phyloP scores from a whole-genome alignment of 2,797 vertebrate genomes.

The Valencia hispanica region DNA sequence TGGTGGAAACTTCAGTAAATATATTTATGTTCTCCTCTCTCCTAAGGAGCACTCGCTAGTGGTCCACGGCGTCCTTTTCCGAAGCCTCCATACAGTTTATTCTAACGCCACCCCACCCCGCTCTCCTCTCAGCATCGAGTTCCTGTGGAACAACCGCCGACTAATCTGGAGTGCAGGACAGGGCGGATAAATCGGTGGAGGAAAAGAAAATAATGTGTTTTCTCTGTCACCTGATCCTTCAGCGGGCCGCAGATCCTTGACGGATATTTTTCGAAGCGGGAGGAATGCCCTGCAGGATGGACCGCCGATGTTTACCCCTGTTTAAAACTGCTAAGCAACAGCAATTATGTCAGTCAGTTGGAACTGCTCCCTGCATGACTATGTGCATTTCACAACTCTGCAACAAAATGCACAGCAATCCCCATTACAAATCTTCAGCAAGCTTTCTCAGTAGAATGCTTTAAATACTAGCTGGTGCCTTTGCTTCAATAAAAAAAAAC shows the following conservation, averaged over 20 bases:
- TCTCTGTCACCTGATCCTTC: constrained; percentile 50
- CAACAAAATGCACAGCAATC: constrained; percentile 7
- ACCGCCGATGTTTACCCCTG: constrained; percentile 65
- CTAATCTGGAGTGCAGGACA: constrained; percentile 55
- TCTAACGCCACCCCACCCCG: constrained; percentile 10
- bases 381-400: constrained; percentile 37
- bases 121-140: constrained; percentile 26
- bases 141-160: constrained; percentile 63
- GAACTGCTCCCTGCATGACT: constrained; percentile 14
- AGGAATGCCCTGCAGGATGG: constrained; percentile 13
- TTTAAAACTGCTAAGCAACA: constrained; percentile 78
- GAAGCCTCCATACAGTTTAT: constrained; percentile 47
- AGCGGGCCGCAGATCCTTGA: constrained; percentile 20
- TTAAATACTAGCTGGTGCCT: neutral
- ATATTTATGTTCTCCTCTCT: constrained; percentile 66
- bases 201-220: constrained; percentile 51
- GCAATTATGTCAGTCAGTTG: constrained; percentile 48
- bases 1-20: constrained; percentile 73
- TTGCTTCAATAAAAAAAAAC: neutral
- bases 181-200: constrained; percentile 34
- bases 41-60: constrained; percentile 48
- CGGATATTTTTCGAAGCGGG: constrained; percentile 40
- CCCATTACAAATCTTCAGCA: constrained; percentile 8
- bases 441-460: constrained; percentile 3
- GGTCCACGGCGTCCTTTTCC: constrained; percentile 68